These are phyloP conservation scores for Orchesella flavescens DNA, from an alignment of 2,888 invertebrate genomes.

Conservation along the genomic window DNA sequence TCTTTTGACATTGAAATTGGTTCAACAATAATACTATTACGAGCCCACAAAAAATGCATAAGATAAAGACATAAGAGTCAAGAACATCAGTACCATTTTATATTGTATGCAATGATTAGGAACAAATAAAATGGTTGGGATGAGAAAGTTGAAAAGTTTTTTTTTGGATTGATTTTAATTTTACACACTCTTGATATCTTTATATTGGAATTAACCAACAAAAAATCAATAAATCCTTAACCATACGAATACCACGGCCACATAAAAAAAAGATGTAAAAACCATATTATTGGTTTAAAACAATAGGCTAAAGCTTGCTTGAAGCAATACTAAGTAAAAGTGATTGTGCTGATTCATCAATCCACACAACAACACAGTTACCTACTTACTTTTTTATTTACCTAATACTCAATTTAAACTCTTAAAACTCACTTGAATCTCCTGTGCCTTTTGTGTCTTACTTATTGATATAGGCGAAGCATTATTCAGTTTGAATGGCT, in stretches of 20 bases:
- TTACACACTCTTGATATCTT: background rate
- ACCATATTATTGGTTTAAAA: background rate
- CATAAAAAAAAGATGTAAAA: no score
- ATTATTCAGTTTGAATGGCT: background rate
- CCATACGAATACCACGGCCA: no score
- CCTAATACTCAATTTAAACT: background rate
- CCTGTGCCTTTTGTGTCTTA: no score
- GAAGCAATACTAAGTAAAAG: background rate
- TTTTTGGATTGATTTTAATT: background rate
- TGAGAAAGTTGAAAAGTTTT: background rate
- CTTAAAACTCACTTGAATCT: no score
- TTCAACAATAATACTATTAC: background rate
- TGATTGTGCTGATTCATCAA: conserved; percentile 42
- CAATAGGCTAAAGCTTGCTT: background rate
- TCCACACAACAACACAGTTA: conserved; percentile 31
- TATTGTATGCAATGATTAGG: no score
- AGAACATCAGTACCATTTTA: no score
- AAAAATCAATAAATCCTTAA: background rate
- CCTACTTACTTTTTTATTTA: conserved; percentile 45
- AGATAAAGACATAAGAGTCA: no score
- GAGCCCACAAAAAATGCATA: background rate
- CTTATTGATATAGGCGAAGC: background rate
- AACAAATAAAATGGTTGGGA: background rate
- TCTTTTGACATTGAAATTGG: conserved; percentile 33
- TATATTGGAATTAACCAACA: background rate